Evolutionary conservation across 1,140 invertebrate genomes (phyloP), one percentile per base, ranked within the genome.

Genomic region (Scaptodrosophila lebanonensis): DNA sequence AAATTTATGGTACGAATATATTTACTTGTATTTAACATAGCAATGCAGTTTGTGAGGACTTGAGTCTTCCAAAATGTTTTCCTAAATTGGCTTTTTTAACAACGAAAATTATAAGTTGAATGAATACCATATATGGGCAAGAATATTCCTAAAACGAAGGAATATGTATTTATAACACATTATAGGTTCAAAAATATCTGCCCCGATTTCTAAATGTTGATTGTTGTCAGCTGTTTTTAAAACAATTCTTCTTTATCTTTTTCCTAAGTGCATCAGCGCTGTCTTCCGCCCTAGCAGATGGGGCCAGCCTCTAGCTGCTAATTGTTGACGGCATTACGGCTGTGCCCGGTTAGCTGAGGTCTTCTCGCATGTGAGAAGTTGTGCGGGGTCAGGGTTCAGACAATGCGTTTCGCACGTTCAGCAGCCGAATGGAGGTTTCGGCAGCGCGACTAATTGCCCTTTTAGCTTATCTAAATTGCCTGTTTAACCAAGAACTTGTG

Each of bases 391-490:
- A 79, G 73, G 73, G 73, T 67, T 82, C 62, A 53, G 40, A 79
- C 73, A 79, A 79, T 79, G 75, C 75, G 65, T 63, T 66, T 73
- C 57, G 66, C 67, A 77, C 68, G 56, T 72, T 63, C 39, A 47
- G 38, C 27, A 30, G 35, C 47, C 57, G 45, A 63, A 35, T 35
- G 4, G 18, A 38, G 11, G 17, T 39, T 22, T 25, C 25, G 44
- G 18, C 27, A 54, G 58, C 61, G 58, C 40, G 39, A 54, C 64
- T 79, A 79, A 79, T 79, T 79, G 73, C 73, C 73, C 54, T 59
- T 75, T 57, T 51, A 62, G 60, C 73, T 82, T 79, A 79, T 79
- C 73, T 79, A 79, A 79, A 79, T 79, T 79, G 68, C 75, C 65
- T 64, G 69, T 54, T 79, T 79, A 79, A 58, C 73, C 75, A 79